These are phyloP conservation scores for Xiphorhynchus elegans DNA, from an alignment of 2,113 vertebrate species.

Conservation along the genomic window DNA sequence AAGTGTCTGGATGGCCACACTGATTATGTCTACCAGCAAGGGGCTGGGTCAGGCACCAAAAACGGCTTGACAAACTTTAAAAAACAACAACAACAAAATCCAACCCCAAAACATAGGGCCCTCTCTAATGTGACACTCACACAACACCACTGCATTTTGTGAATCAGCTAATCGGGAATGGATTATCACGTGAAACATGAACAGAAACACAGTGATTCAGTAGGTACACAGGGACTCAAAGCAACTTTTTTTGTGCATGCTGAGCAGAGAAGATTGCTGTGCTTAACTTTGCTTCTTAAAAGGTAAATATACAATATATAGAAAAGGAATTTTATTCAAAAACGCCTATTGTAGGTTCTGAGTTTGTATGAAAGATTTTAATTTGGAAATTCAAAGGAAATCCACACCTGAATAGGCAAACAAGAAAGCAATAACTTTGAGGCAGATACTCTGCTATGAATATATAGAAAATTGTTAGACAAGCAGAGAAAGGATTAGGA, in stretches of 20 bases:
- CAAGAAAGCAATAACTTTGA: neutral
- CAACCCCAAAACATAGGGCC: neutral
- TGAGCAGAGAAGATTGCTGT: neutral
- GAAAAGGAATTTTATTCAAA: neutral
- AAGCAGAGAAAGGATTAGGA: constrained; percentile 65
- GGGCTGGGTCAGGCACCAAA: accelerated
- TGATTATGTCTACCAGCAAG: accelerated
- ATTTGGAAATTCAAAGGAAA: neutral
- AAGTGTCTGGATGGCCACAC: neutral
- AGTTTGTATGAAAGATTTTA: neutral
- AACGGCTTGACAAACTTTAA: neutral
- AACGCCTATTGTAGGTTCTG: neutral
- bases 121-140: neutral
- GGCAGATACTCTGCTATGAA: neutral
- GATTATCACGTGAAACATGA: neutral
- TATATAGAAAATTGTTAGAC: constrained; percentile 50
- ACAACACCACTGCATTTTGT: neutral
- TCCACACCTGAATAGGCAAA: neutral
- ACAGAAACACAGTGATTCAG: neutral
- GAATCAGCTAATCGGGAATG: neutral
- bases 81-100: no score
- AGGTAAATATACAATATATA: neutral
- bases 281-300: neutral
- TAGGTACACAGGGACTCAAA: neutral
- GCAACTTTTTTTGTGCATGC: accelerated